Conservation (phyloP, 2,888 invertebrate genomes). For the Caenorhabditis uteleia region DNA sequence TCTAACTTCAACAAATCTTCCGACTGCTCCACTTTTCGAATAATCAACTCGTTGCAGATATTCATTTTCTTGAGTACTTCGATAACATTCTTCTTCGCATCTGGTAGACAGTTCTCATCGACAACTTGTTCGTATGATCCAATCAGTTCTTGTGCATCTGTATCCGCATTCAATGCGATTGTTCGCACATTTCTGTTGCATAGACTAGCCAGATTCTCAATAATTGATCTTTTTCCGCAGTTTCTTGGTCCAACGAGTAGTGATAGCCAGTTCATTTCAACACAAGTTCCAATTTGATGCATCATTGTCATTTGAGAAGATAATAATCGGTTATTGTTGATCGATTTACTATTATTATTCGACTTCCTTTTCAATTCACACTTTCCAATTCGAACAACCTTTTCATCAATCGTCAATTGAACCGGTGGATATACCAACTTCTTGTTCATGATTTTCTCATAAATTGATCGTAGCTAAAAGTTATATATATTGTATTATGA, state of each 20-base stretch:
- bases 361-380: conserved; percentile 12
- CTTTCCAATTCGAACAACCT: conserved; percentile 33
- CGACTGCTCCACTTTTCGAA: conserved; percentile 9
- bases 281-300: conserved; percentile 83
- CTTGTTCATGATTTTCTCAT: conserved; percentile 26
- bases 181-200: conserved; percentile 80
- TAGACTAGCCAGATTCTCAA: conserved; percentile 81
- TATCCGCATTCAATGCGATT: conserved; percentile 85
- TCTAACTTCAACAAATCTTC: conserved; percentile 34
- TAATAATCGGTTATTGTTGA: conserved; percentile 58
- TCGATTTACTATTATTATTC: not conserved
- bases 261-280: conserved; percentile 89
- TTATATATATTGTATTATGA: not conserved
- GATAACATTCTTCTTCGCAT: conserved; percentile 20
- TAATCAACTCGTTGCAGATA: not conserved
- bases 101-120: conserved; percentile 31
- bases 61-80: conserved; percentile 11
- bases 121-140: conserved; percentile 95
- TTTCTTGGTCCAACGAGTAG: conserved; percentile 80
- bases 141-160: conserved; percentile 91
- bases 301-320: conserved; percentile 74
- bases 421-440: conserved; percentile 20
- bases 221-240: conserved; percentile 82
- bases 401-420: conserved; percentile 21
- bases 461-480: conserved; percentile 32